Conservation (phyloP, 2,797 vertebrate genomes). For the Ataeniobius toweri region DNA sequence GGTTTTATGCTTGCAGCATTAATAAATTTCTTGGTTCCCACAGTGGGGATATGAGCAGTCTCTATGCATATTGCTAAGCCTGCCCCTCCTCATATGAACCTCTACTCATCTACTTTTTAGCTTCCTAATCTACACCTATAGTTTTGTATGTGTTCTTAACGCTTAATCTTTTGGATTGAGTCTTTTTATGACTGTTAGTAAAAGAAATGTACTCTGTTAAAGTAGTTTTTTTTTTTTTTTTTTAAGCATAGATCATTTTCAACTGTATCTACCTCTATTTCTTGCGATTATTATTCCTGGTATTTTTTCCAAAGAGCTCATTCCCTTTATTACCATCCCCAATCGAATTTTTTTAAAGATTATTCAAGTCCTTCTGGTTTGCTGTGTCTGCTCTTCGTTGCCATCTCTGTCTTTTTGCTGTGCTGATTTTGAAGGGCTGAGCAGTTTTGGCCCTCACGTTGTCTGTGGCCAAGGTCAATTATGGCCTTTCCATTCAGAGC, state of each 20-base stretch:
- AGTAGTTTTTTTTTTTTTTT: slow-evolving; percentile 17
- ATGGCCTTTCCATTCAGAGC: slow-evolving; percentile 73
- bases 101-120: slow-evolving; percentile 16
- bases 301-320: slow-evolving; percentile 16
- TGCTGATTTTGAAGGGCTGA: slow-evolving; percentile 75
- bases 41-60: slow-evolving; percentile 54
- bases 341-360: background rate
- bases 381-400: slow-evolving; percentile 43
- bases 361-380: slow-evolving; percentile 12
- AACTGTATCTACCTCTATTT: slow-evolving; percentile 45
- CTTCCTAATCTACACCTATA: background rate
- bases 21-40: slow-evolving; percentile 78
- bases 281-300: slow-evolving; percentile 18
- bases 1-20: slow-evolving; percentile 74
- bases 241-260: slow-evolving; percentile 16
- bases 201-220: slow-evolving; percentile 24
- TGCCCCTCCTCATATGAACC: slow-evolving; percentile 6
- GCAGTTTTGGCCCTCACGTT: slow-evolving; percentile 66
- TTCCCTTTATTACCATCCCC: slow-evolving; percentile 6
- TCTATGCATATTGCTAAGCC: slow-evolving; percentile 68
- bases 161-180: slow-evolving; percentile 22
- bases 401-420: slow-evolving; percentile 40
- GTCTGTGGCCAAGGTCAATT: slow-evolving; percentile 82
- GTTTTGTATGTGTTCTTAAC: slow-evolving; percentile 3
- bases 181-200: slow-evolving; percentile 20